A percentile compares a stretch with the other conserved stretches of the same genome.
These are phyloP conservation scores for Candidula unifasciata DNA, from an alignment of 2,888 invertebrate genomes.

Conservation along the genomic window DNA sequence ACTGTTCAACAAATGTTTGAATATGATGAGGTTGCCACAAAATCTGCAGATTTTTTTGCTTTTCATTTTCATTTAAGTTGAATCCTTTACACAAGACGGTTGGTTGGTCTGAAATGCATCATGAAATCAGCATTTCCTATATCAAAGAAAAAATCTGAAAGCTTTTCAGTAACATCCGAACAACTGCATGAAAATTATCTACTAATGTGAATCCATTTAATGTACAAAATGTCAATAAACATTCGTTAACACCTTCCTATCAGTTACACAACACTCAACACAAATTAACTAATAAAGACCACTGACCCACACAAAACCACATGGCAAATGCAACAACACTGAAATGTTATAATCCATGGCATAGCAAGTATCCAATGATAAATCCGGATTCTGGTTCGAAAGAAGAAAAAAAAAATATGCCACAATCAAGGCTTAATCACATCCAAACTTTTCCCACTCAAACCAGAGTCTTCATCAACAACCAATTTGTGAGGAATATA, in stretches of 20 bases:
- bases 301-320: background rate
- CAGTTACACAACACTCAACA: background rate
- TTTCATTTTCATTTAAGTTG: no score
- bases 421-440: constrained; percentile 9
- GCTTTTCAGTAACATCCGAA: no score
- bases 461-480: constrained; percentile 22
- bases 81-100: no score
- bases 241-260: background rate
- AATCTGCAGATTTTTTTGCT: no score
- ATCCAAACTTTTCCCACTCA: background rate
- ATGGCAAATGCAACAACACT: constrained; percentile 1
- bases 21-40: no score
- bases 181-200: no score
- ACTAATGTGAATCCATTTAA: no score
- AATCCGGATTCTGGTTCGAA: background rate
- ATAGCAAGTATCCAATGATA: constrained; percentile 22
- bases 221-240: background rate
- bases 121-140: no score
- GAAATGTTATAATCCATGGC: background rate
- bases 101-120: no score
- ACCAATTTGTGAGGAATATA: constrained; percentile 58
- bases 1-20: no score
- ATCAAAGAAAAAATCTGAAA: no score
- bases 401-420: background rate
- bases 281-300: background rate